phyloP scores from a whole-genome alignment of 2,888 invertebrate genomes.

The Lepas anatifera region DNA sequence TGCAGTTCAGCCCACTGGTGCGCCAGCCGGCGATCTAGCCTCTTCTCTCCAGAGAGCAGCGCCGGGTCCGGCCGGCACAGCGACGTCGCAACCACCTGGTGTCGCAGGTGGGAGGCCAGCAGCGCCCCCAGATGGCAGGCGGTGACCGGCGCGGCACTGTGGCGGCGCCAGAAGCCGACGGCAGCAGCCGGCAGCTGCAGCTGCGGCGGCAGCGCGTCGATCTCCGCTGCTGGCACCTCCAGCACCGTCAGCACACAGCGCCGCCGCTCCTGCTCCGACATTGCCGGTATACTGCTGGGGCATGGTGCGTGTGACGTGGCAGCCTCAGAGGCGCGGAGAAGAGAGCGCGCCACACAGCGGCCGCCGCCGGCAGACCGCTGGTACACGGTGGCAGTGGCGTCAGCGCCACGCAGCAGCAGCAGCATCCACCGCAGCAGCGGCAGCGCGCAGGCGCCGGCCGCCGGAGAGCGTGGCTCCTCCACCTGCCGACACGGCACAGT shows the following conservation, averaged over 20 bases:
- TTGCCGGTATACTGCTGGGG: background rate
- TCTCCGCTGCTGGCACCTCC: background rate
- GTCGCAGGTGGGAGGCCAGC: background rate
- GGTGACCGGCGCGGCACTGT: background rate
- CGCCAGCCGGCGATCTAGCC: background rate
- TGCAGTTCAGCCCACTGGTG: conserved; percentile 6
- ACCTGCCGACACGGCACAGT: background rate
- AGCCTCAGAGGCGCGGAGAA: background rate
- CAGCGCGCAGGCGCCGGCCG: background rate
- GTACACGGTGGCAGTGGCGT: background rate
- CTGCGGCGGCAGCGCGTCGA: background rate
- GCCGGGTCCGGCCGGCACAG: background rate
- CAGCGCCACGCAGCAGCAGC: background rate
- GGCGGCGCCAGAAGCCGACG: background rate
- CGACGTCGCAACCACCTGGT: too few relatives aligned
- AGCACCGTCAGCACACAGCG: background rate
- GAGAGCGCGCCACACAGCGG: background rate
- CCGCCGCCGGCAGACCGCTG: background rate
- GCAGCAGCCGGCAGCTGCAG: background rate
- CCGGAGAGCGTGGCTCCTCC: background rate
- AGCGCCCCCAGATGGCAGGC: background rate
- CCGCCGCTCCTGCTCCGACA: background rate
- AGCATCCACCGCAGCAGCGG: background rate
- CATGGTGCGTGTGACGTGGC: background rate
- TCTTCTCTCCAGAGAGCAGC: background rate